Conservation (phyloP, 2,113 vertebrate genomes). For the Xyliphius kryptos region DNA sequence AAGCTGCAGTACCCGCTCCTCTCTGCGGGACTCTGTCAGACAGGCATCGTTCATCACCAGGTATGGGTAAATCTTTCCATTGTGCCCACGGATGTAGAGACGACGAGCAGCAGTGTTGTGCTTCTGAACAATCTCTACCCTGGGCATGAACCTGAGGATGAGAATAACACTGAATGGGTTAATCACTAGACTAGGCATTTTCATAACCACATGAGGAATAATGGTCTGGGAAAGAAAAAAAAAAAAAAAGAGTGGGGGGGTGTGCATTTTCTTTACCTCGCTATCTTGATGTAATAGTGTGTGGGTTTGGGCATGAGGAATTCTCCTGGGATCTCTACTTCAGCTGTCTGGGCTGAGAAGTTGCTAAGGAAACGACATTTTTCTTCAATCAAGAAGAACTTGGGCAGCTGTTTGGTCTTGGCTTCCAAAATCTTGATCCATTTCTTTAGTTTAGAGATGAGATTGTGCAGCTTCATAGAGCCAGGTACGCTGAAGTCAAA, state of each 20-base stretch:
- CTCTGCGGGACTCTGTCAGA: conserved; percentile 88
- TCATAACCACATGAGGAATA: too few relatives aligned
- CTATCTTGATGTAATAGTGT: conserved; percentile 98
- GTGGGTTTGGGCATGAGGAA: conserved; percentile 98
- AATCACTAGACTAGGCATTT: too few relatives aligned
- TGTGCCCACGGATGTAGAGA: conserved; percentile 94
- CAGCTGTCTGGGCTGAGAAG: conserved; percentile 94
- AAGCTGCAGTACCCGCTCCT: conserved; percentile 92
- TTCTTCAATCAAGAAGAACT: conserved; percentile 98
- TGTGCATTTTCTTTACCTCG: conserved; percentile 67
- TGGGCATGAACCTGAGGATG: too few relatives aligned
- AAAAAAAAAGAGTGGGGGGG: not conserved
- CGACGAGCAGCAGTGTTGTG: conserved; percentile 91
- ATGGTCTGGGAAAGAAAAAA: conserved; percentile 11
- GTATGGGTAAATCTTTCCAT: conserved; percentile 96
- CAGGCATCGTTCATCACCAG: conserved; percentile 98
- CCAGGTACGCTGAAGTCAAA: conserved; percentile 98
- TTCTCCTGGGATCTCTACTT: conserved; percentile 96
- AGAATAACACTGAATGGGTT: too few relatives aligned
- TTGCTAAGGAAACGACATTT: conserved; percentile 98
- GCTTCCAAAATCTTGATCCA: conserved; percentile 99
- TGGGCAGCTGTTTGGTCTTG: conserved; percentile 95
- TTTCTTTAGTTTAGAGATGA: conserved; percentile 97
- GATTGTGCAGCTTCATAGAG: conserved; percentile 98
- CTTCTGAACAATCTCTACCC: conserved; percentile 97